Percentiles rank a stretch among this genome's conserved stretches.
These are phyloP conservation scores for Chaetogeoica ovagalla DNA, from an alignment of 2,888 invertebrate genomes.

Conservation along the genomic window DNA sequence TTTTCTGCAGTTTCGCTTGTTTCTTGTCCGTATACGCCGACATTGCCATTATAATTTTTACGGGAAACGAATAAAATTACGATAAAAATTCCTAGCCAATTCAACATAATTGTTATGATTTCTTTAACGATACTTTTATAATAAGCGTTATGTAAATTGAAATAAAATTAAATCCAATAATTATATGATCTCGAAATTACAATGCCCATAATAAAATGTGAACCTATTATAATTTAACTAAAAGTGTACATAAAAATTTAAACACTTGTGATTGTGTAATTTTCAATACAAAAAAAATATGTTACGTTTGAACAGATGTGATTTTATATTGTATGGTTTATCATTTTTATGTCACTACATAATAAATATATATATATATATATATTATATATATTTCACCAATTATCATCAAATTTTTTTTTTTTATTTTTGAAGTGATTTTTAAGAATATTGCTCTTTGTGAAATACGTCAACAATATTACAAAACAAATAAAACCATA, in stretches of 20 bases:
- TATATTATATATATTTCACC: not conserved
- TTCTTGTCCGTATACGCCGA: no score
- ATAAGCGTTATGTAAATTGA: not conserved
- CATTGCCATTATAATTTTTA: not conserved
- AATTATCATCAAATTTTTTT: not conserved
- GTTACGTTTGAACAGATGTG: constrained; percentile 18
- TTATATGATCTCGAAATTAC: not conserved
- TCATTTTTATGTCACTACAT: not conserved
- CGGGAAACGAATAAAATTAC: not conserved
- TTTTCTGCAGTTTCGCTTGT: no score
- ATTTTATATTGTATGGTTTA: not conserved
- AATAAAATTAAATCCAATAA: constrained; percentile 1
- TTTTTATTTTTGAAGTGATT: not conserved
- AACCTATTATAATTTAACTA: not conserved
- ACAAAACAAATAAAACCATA: no score
- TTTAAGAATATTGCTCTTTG: not conserved
- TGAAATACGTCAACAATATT: not conserved
- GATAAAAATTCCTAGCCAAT: not conserved
- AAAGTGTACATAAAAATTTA: not conserved
- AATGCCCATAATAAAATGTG: not conserved
- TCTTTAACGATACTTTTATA: not conserved
- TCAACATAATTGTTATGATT: not conserved
- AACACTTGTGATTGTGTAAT: constrained; percentile 3
- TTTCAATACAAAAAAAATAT: not conserved
- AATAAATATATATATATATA: no score